Conservation (phyloP, 2,797 vertebrate species). For the Sebastolobus altivelis region DNA sequence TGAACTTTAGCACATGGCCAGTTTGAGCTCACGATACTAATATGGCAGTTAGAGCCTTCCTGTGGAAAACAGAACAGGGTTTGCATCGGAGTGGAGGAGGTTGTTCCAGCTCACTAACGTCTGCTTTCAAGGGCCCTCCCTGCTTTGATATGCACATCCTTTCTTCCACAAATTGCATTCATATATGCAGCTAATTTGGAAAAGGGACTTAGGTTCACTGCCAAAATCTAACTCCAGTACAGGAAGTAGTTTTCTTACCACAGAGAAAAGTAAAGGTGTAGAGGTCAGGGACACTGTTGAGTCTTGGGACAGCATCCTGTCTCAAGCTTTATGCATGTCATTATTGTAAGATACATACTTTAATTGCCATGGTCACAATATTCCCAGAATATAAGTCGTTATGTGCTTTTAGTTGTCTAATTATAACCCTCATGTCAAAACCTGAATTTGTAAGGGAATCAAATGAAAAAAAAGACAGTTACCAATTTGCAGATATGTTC, state of each 20-base stretch:
- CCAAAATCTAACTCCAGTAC: not conserved
- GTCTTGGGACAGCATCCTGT: not conserved
- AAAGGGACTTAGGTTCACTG: constrained; percentile 3
- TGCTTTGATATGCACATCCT: not conserved
- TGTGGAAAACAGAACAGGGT: not conserved
- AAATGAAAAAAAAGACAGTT: not conserved
- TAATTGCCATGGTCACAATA: not conserved
- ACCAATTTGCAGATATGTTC: not conserved
- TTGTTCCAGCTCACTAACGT: constrained; percentile 25
- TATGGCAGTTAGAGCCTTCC: not conserved
- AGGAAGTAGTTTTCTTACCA: not conserved
- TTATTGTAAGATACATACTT: not conserved
- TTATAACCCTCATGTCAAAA: not conserved
- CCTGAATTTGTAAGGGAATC: not conserved
- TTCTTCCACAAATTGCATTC: constrained; percentile 2
- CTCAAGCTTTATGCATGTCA: not conserved
- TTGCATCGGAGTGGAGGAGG: not conserved
- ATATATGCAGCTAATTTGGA: constrained; percentile 11
- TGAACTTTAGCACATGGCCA: not conserved
- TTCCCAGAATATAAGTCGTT: not conserved
- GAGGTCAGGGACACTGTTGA: not conserved
- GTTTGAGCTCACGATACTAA: not conserved
- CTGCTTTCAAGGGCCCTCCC: not conserved
- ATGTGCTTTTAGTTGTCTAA: not conserved
- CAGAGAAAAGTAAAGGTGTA: not conserved